A percentile compares a stretch with the other conserved stretches of the same genome.
These are phyloP conservation scores for Epinephelus coioides DNA, from an alignment of 2,797 vertebrate species.

Conservation along the genomic window DNA sequence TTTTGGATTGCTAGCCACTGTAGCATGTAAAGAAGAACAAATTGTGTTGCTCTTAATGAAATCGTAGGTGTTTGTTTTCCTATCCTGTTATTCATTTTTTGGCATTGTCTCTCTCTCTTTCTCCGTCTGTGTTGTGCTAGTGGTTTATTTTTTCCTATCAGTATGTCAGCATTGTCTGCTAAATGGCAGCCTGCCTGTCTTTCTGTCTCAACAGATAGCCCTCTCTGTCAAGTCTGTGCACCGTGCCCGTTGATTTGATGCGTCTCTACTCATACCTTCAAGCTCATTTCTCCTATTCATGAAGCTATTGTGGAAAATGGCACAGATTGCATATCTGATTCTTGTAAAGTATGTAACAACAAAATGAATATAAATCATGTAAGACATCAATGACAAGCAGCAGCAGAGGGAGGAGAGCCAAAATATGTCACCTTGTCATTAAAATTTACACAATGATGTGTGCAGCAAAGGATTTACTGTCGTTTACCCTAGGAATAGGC, in stretches of 20 bases:
- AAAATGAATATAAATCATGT: background rate
- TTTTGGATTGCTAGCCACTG: background rate
- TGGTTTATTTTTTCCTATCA: constrained; percentile 28
- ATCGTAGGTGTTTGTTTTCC: background rate
- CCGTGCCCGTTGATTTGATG: constrained; percentile 5
- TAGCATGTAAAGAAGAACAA: background rate
- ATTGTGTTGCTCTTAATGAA: background rate
- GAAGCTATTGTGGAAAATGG: constrained; percentile 7
- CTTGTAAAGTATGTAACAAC: background rate
- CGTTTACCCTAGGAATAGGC: background rate
- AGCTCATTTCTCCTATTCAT: constrained; percentile 7
- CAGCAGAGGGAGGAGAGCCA: background rate
- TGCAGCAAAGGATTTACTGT: background rate
- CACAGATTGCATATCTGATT: constrained; percentile 13
- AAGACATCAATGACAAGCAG: background rate
- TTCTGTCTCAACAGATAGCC: constrained; percentile 32
- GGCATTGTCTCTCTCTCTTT: background rate
- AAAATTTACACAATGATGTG: background rate
- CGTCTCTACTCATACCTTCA: constrained; percentile 10
- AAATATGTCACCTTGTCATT: background rate
- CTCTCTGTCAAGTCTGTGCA: constrained; percentile 20
- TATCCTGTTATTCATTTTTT: background rate
- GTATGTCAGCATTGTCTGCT: constrained; percentile 31
- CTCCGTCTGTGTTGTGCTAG: constrained; percentile 20
- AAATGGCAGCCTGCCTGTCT: constrained; percentile 37